Evolutionary conservation across 2,888 invertebrate genomes (phyloP).

Genomic region (Agonopterix subpropinquella): DNA sequence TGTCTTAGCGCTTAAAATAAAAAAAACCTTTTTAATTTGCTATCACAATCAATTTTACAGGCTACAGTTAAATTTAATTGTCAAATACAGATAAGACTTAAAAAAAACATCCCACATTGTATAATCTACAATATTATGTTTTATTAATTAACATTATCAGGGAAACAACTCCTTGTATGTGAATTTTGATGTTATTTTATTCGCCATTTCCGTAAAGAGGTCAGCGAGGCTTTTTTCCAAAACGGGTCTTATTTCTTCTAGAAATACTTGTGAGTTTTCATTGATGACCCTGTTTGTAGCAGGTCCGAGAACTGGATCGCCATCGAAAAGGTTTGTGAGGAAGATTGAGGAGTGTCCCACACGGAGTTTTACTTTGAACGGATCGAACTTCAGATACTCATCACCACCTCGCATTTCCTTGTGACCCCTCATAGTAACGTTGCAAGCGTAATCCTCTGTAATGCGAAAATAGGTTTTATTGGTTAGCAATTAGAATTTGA

Average conservation of each 20-base stretch:
- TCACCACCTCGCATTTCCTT: slow-evolving; percentile 73
- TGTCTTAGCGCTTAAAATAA: too few relatives aligned
- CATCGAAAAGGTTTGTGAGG: slow-evolving; percentile 80
- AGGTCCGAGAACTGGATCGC: slow-evolving; percentile 78
- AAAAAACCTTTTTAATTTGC: too few relatives aligned
- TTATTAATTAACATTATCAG: not conserved
- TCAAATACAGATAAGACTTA: too few relatives aligned
- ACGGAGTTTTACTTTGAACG: slow-evolving; percentile 76
- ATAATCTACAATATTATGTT: not conserved
- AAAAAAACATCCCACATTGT: not conserved
- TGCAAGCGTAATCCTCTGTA: slow-evolving; percentile 79
- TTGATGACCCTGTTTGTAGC: slow-evolving; percentile 81
- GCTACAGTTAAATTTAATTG: too few relatives aligned
- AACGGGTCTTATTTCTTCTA: slow-evolving; percentile 81
- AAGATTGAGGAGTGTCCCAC: slow-evolving; percentile 77
- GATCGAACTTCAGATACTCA: slow-evolving; percentile 78
- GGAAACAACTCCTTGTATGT: slow-evolving; percentile 83
- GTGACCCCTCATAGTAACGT: slow-evolving; percentile 78
- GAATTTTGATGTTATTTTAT: slow-evolving; percentile 80
- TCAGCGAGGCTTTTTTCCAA: slow-evolving; percentile 78
- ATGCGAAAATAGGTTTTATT: slow-evolving; percentile 4
- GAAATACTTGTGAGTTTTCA: slow-evolving; percentile 79
- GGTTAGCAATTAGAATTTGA: too few relatives aligned
- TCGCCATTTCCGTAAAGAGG: slow-evolving; percentile 81
- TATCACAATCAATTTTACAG: too few relatives aligned